phyloP scores from a whole-genome alignment of 1,140 invertebrate species.

The Lepidurus packardi region DNA sequence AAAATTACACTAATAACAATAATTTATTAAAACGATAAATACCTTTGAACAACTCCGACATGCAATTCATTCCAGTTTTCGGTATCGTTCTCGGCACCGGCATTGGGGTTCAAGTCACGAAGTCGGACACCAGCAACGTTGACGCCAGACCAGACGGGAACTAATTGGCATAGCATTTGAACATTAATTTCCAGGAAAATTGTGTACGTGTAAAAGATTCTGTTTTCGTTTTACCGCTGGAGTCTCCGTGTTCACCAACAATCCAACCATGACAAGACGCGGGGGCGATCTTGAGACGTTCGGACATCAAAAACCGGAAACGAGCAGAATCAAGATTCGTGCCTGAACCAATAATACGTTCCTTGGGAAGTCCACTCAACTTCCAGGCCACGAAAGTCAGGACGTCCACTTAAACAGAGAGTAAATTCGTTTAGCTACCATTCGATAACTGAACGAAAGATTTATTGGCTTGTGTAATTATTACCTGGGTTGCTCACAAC shows the following conservation, averaged over 20 bases:
- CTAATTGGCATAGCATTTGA: constrained; percentile 46
- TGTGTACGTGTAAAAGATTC: neutral
- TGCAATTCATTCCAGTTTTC: constrained; percentile 74
- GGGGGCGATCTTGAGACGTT: constrained; percentile 70
- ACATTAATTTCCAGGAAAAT: neutral
- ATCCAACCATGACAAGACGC: constrained; percentile 82
- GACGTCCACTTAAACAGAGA: constrained; percentile 60
- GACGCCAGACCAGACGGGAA: constrained; percentile 87
- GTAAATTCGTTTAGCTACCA: neutral
- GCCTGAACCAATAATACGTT: constrained; percentile 81
- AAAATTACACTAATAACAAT: neutral
- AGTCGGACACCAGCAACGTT: constrained; percentile 82
- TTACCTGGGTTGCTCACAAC: constrained; percentile 79
- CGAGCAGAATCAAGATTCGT: constrained; percentile 85
- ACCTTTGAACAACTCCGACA: constrained; percentile 66
- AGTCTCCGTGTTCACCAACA: constrained; percentile 79
- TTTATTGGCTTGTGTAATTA: constrained; percentile 27
- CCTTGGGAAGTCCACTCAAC: constrained; percentile 74
- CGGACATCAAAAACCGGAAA: constrained; percentile 80
- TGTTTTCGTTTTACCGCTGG: constrained; percentile 54
- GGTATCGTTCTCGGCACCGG: constrained; percentile 63
- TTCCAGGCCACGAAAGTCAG: constrained; percentile 91
- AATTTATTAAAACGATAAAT: constrained; percentile 35
- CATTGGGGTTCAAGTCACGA: constrained; percentile 63
- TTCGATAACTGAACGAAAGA: neutral